Base-by-base conservation (phyloP, 2,888 invertebrate species). In the Dicyrtomina minuta region DNA sequence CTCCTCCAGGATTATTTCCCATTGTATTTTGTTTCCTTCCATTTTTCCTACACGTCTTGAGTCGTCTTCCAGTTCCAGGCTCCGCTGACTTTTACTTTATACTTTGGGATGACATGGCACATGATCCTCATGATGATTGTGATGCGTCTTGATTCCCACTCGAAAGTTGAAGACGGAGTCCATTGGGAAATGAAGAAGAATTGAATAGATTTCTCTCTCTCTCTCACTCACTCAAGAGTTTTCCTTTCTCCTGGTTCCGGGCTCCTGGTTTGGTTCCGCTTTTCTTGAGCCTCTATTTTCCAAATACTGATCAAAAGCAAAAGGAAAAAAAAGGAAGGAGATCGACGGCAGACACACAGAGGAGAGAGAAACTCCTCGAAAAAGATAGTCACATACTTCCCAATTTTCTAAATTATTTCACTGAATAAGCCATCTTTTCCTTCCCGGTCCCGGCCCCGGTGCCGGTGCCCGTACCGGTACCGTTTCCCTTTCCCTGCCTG, bases 121-220 rank as follows among this genome's bases (percentile, higher is more conserved):
- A 33, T 33, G 46, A 46, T 61, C n/a, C n/a, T 44, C 60, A 44
- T 60, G 46, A 46, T 61, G 61, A 56, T 22, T 26, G 66, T 44
- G 46, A 46, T 61, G 61, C 46, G n/a, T 43, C 56, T 44, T 66
- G 66, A 66, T 66, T 66, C 66, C 66, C 66, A 56, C 66, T 55
- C 56, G 56, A 66, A 39, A 41, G 17, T 66, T 39, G 66, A 66
- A 56, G 56, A 66, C 56, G 66, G 27, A 43, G 46, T 66, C 66
- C 66, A 26, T 44, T 66, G 66, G 66, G 66, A 66, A 66, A 66
- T 66, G 66, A 66, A 66, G 66, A 66, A 66, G 55, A 66, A 56
- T 55, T 66, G 56, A 66, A 66, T 66, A 44, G 66, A 66, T 66
- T 61, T 65, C 55, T 55, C 55, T 55, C 55, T 51, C 20, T 26